These are phyloP conservation scores for Tricholaema leucomelas DNA, from an alignment of 2,113 vertebrate species.

Conservation along the genomic window DNA sequence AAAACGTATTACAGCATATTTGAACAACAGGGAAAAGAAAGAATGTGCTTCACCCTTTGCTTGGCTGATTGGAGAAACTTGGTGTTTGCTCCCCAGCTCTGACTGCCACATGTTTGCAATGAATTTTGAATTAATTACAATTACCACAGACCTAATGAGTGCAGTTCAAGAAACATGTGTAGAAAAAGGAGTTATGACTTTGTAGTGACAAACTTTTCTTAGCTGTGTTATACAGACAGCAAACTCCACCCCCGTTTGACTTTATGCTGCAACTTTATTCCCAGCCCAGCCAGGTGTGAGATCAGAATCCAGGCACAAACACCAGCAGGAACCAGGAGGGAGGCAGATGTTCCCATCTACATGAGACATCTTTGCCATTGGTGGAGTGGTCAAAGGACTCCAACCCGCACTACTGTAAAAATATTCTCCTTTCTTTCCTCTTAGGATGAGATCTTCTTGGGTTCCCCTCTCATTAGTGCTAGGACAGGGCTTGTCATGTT, in stretches of 20 bases:
- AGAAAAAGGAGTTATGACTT: neutral
- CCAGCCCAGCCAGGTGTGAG: neutral
- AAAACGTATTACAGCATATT: neutral
- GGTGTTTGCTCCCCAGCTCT: neutral
- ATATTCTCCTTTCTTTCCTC: neutral
- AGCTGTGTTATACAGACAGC: neutral
- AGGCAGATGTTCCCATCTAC: neutral
- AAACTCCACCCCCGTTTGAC: neutral
- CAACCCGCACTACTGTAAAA: neutral
- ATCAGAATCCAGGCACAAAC: neutral
- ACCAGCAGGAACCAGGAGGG: neutral
- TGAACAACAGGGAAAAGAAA: neutral
- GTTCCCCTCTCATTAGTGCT: fast-evolving
- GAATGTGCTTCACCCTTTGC: neutral
- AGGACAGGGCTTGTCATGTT: neutral
- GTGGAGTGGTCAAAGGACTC: neutral
- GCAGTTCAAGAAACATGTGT: neutral
- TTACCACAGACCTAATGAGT: neutral
- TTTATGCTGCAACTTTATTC: neutral
- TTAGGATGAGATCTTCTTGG: too few relatives aligned
- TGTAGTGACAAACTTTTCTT: neutral
- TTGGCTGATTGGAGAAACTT: neutral
- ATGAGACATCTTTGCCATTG: neutral
- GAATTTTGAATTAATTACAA: neutral
- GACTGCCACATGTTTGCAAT: neutral